Conservation (phyloP, 1,140 invertebrate species). For the Papilio polyxenes region DNA sequence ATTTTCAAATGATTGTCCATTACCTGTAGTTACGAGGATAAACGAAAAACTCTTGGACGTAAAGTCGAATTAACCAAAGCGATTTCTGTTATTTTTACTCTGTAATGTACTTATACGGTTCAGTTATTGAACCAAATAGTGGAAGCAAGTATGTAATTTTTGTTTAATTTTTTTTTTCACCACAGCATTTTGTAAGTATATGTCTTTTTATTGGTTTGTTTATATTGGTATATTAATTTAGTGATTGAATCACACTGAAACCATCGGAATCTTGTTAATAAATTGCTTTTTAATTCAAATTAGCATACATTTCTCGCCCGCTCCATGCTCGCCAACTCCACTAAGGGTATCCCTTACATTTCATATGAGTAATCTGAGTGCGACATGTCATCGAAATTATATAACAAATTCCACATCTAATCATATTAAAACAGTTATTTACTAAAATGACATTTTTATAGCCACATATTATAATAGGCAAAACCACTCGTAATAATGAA, state of each 20-base stretch:
- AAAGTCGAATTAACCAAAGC: neutral
- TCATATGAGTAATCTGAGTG: no score
- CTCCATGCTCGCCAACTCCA: no score
- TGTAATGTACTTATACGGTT: neutral
- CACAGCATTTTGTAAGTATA: no score
- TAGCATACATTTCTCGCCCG: no score
- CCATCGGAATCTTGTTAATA: no score
- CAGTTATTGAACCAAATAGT: neutral
- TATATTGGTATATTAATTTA: no score
- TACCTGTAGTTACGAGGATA: neutral
- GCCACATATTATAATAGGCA: neutral
- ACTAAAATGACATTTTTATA: conserved; percentile 22
- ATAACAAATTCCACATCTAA: neutral
- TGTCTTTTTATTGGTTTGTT: no score
- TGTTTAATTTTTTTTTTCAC: no score
- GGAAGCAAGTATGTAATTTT: no score
- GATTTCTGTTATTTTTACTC: neutral
- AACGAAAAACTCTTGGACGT: neutral
- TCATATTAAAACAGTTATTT: neutral
- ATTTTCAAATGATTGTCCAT: neutral
- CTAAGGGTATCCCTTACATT: no score
- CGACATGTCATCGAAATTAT: neutral
- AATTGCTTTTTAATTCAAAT: no score
- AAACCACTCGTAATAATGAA: conserved; percentile 39
- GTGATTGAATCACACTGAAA: no score